phyloP scores from a whole-genome alignment of 2,797 vertebrate species.

The Decapterus maruadsi region DNA sequence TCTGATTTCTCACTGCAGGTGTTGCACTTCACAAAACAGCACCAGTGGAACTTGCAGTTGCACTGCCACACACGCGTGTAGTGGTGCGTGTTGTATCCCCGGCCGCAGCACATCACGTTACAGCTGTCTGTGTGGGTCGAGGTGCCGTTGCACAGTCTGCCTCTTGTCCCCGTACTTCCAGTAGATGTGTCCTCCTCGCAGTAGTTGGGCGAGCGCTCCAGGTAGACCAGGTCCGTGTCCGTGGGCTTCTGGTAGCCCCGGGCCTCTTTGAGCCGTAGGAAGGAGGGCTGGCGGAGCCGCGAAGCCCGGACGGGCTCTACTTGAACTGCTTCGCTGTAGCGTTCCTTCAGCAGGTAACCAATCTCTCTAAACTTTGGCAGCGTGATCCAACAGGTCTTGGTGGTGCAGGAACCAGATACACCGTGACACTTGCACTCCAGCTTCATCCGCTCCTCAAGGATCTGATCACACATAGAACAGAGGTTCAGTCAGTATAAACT shows the following conservation, averaged over 20 bases:
- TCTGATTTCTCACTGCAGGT: constrained; percentile 97
- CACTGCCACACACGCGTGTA: constrained; percentile 99
- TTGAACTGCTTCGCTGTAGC: constrained; percentile 93
- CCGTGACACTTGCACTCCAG: constrained; percentile 98
- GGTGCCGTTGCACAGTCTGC: constrained; percentile 96
- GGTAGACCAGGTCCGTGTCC: constrained; percentile 96
- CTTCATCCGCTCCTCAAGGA: constrained; percentile 96
- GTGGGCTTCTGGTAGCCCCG: constrained; percentile 96
- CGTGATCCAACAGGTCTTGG: constrained; percentile 99
- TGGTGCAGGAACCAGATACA: constrained; percentile 97
- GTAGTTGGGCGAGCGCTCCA: constrained; percentile 98
- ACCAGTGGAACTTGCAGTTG: constrained; percentile 99
- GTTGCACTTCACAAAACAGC: constrained; percentile 98
- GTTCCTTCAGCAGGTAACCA: constrained; percentile 95
- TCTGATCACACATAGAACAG: constrained; percentile 79
- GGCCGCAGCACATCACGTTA: constrained; percentile 96
- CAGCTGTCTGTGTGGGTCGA: constrained; percentile 92
- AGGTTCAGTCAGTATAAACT: constrained; percentile 16
- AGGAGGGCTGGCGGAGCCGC: constrained; percentile 95
- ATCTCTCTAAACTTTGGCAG: constrained; percentile 98
- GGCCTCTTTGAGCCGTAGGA: constrained; percentile 95
- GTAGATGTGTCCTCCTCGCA: constrained; percentile 96
- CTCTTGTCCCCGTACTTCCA: constrained; percentile 94
- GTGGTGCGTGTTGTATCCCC: constrained; percentile 96
- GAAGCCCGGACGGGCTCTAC: constrained; percentile 96